A percentile compares a stretch with the other conserved stretches of the same genome.
Conservation (phyloP, 2,888 invertebrate genomes). For the Ganaspis brasiliensis region DNA sequence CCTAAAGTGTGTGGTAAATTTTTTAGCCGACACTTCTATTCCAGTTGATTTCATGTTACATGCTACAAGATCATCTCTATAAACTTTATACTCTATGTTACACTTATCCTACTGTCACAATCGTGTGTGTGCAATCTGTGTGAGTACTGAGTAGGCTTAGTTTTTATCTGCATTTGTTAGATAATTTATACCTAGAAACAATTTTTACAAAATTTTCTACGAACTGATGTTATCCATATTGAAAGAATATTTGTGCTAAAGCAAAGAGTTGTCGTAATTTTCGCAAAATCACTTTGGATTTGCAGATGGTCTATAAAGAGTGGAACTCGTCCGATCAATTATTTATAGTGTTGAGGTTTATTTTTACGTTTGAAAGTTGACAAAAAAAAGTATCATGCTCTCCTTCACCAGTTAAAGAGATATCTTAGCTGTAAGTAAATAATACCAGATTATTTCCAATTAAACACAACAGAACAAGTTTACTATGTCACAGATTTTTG, state of each 20-base stretch:
- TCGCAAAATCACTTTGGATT: constrained; percentile 62
- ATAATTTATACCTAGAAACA: constrained; percentile 18
- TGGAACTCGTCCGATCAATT: constrained; percentile 69
- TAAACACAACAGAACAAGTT: constrained; percentile 7
- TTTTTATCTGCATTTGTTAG: constrained; percentile 34
- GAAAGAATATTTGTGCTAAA: constrained; percentile 16
- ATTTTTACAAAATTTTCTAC: constrained; percentile 12
- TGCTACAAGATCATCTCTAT: too few relatives aligned
- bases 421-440: constrained; percentile 25
- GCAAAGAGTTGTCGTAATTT: constrained; percentile 32
- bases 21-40: too few relatives aligned
- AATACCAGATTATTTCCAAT: background rate
- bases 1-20: too few relatives aligned
- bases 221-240: background rate
- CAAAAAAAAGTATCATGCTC: constrained; percentile 61
- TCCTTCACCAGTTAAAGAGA: constrained; percentile 59
- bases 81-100: too few relatives aligned
- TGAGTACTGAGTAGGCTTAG: too few relatives aligned
- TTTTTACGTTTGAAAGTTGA: constrained; percentile 61
- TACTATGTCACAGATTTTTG: constrained; percentile 47
- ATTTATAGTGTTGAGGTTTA: constrained; percentile 76
- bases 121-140: too few relatives aligned
- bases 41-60: too few relatives aligned
- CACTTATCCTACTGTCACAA: too few relatives aligned
- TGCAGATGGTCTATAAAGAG: constrained; percentile 71